Percentiles rank a stretch among this genome's conserved stretches.
These are phyloP conservation scores for Trididemnum clinides DNA, from an alignment of 23 tunicate genomes.

Conservation along the genomic window DNA sequence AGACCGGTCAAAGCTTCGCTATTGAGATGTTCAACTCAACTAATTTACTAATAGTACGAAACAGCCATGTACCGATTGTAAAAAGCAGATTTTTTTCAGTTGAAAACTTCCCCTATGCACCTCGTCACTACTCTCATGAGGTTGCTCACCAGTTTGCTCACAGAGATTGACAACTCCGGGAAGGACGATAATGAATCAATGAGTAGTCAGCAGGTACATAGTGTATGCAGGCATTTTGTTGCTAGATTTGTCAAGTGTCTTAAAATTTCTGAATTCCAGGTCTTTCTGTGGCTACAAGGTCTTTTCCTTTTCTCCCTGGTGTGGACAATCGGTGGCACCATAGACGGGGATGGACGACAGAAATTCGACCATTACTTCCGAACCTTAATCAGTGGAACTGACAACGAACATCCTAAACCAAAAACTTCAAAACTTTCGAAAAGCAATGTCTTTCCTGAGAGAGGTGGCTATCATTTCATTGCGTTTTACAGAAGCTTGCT, in stretches of 20 bases:
- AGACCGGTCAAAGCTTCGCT: no score
- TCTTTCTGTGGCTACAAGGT: constrained; percentile 94
- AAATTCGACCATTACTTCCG: constrained; percentile 84
- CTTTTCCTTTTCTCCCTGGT: constrained; percentile 84
- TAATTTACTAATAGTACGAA: no score
- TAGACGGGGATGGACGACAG: constrained; percentile 83
- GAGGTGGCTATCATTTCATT: constrained; percentile 43
- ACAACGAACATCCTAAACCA: constrained; percentile 84
- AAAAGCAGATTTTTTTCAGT: constrained; percentile 48
- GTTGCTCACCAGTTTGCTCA: constrained; percentile 57
- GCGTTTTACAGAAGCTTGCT: not conserved
- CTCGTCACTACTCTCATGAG: constrained; percentile 64
- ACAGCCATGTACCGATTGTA: no score
- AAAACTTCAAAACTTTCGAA: constrained; percentile 89
- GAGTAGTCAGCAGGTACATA: constrained; percentile 85
- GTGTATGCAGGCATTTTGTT: no score
- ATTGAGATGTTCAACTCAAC: no score
- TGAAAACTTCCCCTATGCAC: constrained; percentile 82
- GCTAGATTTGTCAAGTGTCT: not conserved
- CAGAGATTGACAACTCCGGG: constrained; percentile 67
- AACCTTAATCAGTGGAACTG: constrained; percentile 83
- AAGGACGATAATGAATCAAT: constrained; percentile 59
- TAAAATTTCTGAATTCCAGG: constrained; percentile 36
- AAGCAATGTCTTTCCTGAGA: constrained; percentile 88
- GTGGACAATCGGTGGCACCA: constrained; percentile 93